Conservation (phyloP, 30 jellyfish, hydroid and myxozoan genomes). For the Nemopilema nomurai region DNA sequence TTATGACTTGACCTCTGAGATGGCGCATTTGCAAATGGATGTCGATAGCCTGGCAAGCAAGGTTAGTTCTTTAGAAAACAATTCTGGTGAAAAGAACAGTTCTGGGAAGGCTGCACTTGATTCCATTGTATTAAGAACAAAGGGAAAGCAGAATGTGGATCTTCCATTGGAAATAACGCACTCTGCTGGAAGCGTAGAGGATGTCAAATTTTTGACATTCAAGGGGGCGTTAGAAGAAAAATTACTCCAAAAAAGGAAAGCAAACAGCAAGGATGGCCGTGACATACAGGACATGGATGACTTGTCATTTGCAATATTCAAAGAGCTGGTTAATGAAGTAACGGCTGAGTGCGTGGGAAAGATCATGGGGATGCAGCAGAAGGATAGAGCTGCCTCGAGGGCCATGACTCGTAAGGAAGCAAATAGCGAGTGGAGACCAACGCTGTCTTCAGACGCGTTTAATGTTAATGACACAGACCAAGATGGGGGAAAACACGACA, state of each 20-base stretch:
- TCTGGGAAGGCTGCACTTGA: neutral
- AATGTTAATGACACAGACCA: too few species aligned
- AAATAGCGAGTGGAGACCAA: too few species aligned
- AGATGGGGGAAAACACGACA: too few species aligned
- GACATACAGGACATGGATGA: constrained; percentile 39
- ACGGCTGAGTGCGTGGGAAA: constrained; percentile 32
- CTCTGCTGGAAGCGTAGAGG: neutral
- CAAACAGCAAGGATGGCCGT: neutral
- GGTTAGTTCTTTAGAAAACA: constrained; percentile 7
- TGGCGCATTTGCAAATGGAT: constrained; percentile 48
- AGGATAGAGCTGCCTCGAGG: neutral
- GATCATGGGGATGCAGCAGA: constrained; percentile 2
- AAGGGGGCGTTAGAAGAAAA: neutral
- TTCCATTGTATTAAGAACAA: too few species aligned
- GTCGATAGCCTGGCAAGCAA: constrained; percentile 35
- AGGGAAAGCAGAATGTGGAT: too few species aligned
- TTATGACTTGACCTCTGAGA: constrained; percentile 61
- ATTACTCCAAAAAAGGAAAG: neutral
- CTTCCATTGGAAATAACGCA: too few species aligned
- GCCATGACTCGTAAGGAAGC: too few species aligned
- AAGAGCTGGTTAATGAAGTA: constrained; percentile 48
- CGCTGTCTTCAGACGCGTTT: too few species aligned
- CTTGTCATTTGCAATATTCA: constrained; percentile 50
- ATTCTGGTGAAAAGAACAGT: neutral
- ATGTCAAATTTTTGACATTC: neutral